Base-by-base conservation (phyloP, 2,888 invertebrate genomes). In the Acleris holmiana region DNA sequence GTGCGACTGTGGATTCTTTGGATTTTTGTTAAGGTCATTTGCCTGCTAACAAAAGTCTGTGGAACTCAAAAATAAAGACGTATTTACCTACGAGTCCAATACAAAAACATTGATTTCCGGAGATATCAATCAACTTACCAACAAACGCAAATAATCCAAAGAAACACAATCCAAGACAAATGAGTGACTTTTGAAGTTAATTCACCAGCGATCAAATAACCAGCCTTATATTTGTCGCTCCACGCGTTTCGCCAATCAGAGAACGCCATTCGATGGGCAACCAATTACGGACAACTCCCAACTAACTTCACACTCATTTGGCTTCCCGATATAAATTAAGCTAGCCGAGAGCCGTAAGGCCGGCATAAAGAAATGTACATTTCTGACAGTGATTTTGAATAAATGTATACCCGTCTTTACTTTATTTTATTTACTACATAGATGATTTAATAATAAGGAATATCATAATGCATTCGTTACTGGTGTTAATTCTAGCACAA, bases 331-430 rank as follows among this genome's bases (percentile, higher is more conserved):
- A 13, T 13, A 17, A 13, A 41, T 48, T 49, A 35, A 21, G 13
- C 47, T 56, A 44, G 44, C 19, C 25, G 23, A 48, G 18, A 55
- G 10, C 40, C 18, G 51, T 57, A 55, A 53, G 51, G 57, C 21
- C 61, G 56, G 57, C 51, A 41, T 66, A 62, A 57, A 51, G 47
- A 54, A 62, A 58, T 58, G 66, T 47, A 48, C 58, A 40, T 61
- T 66, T 46, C 48, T 54, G 54, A n/a, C n/a, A 64, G 58, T 59
- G 62, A 49, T 62, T 67, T 67, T 67, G 54, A 67, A 62, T 62
- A 67, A 67, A 67, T 58, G 58, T 67, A 61, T 67, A 67, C 66
- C 66, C 66, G 54, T 54, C 62, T 61, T 41, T 41, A 58, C 29
- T 55, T 40, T 47, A 47, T 67, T 62, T 67, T 58, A 67, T 44